These are phyloP conservation scores for Miltochrista miniata DNA, from an alignment of 2,888 invertebrate species.

Conservation along the genomic window DNA sequence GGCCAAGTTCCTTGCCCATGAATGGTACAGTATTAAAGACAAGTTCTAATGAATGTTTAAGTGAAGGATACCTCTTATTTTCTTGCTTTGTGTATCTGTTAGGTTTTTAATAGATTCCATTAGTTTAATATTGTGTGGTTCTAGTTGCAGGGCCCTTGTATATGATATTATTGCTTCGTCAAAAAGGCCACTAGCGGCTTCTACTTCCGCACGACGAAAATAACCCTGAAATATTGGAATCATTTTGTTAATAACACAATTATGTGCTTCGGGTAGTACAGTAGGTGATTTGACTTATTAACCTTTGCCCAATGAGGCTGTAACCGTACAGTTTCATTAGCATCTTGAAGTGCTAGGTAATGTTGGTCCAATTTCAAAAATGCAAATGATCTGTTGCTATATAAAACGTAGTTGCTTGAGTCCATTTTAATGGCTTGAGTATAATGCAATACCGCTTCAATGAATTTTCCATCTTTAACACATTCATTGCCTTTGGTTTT, in stretches of 20 bases:
- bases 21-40: too few species aligned
- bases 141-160: conserved; percentile 85
- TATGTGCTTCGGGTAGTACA: background rate
- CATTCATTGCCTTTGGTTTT: conserved; percentile 90
- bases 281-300: too few species aligned
- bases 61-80: conserved; percentile 78
- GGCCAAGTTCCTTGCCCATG: too few species aligned
- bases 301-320: conserved; percentile 92
- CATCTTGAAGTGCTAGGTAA: conserved; percentile 90
- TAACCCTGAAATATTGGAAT: conserved; percentile 81
- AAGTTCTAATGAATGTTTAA: too few species aligned
- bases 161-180: conserved; percentile 88
- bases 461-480: conserved; percentile 88
- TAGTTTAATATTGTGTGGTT: conserved; percentile 86
- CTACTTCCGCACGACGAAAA: conserved; percentile 88
- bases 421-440: conserved; percentile 90
- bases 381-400: conserved; percentile 92
- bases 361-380: conserved; percentile 91
- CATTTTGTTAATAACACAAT: too few species aligned
- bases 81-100: conserved; percentile 83
- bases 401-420: conserved; percentile 87
- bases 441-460: conserved; percentile 91
- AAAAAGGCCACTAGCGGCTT: conserved; percentile 86
- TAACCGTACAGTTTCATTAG: conserved; percentile 88
- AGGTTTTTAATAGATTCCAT: conserved; percentile 85